These are phyloP conservation scores for Pygmarrhopalites habei DNA, from an alignment of 1,140 invertebrate genomes.

Conservation along the genomic window DNA sequence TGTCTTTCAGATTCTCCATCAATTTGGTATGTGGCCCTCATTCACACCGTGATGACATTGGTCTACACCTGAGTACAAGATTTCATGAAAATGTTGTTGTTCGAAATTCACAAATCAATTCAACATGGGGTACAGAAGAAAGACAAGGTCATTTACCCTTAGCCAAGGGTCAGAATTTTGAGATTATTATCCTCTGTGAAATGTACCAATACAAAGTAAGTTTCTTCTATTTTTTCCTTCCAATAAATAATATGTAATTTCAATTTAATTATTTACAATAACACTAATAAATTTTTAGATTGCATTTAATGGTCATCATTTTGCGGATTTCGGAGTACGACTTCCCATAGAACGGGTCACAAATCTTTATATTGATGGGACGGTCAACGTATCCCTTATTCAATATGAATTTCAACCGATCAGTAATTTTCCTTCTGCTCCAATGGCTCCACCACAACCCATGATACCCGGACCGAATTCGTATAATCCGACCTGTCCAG, in stretches of 20 bases:
- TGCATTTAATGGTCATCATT: constrained; percentile 68
- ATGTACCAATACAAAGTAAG: constrained; percentile 58
- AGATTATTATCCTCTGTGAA: constrained; percentile 65
- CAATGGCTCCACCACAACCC: constrained; percentile 15
- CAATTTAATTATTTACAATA: too few species aligned
- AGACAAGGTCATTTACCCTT: constrained; percentile 60
- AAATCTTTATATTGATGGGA: constrained; percentile 66
- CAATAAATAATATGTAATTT: too few species aligned
- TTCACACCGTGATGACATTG: constrained; percentile 59
- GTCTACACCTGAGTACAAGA: constrained; percentile 71
- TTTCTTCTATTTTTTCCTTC: too few species aligned
- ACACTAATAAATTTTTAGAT: constrained; percentile 50
- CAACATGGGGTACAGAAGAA: constrained; percentile 64
- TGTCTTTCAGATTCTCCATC: constrained; percentile 56
- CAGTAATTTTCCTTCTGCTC: constrained; percentile 20
- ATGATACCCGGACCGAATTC: constrained; percentile 18
- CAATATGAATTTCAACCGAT: too few species aligned
- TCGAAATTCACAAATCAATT: constrained; percentile 56
- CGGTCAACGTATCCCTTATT: constrained; percentile 56
- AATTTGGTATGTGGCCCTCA: constrained; percentile 55
- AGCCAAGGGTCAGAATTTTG: constrained; percentile 57
- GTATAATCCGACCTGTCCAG: too few species aligned
- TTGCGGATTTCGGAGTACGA: constrained; percentile 65
- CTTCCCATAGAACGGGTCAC: constrained; percentile 57
- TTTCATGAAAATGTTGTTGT: constrained; percentile 66